phyloP scores from a whole-genome alignment of 2,113 vertebrate genomes.

The Callaeas wilsoni region DNA sequence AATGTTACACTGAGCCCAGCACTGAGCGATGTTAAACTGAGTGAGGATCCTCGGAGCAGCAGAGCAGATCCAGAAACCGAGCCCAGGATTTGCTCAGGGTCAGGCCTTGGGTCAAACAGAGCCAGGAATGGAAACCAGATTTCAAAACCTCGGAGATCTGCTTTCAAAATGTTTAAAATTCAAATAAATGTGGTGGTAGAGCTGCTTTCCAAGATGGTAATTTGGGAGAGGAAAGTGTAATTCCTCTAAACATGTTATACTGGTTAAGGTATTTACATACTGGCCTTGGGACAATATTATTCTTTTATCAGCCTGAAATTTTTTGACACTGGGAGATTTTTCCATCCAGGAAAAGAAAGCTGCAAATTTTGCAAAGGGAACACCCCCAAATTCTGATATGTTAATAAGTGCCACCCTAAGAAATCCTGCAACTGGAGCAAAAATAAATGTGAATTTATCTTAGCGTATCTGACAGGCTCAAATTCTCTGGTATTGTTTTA shows the following conservation, averaged over 20 bases:
- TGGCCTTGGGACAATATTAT: slow-evolving; percentile 38
- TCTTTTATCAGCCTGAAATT: neutral
- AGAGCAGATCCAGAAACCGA: neutral
- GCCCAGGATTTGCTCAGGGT: neutral
- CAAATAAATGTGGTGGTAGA: slow-evolving; percentile 13
- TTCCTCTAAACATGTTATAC: slow-evolving; percentile 18
- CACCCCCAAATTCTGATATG: neutral
- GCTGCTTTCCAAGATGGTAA: slow-evolving; percentile 34
- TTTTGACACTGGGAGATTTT: neutral
- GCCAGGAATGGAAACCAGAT: slow-evolving; percentile 53
- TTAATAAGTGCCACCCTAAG: neutral
- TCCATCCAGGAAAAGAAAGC: neutral
- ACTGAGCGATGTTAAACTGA: neutral
- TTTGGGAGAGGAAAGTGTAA: slow-evolving; percentile 28
- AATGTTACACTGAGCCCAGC: neutral
- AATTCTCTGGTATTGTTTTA: neutral
- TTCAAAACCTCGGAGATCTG: neutral
- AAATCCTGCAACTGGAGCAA: neutral
- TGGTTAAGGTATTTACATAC: slow-evolving; percentile 46
- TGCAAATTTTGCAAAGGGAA: neutral
- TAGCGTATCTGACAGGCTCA: neutral
- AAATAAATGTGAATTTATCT: neutral
- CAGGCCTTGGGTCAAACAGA: neutral
- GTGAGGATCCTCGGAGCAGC: neutral
- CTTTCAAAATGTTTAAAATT: slow-evolving; percentile 34